Conservation (phyloP, 2,113 vertebrate species). For the Prolemur simus region DNA sequence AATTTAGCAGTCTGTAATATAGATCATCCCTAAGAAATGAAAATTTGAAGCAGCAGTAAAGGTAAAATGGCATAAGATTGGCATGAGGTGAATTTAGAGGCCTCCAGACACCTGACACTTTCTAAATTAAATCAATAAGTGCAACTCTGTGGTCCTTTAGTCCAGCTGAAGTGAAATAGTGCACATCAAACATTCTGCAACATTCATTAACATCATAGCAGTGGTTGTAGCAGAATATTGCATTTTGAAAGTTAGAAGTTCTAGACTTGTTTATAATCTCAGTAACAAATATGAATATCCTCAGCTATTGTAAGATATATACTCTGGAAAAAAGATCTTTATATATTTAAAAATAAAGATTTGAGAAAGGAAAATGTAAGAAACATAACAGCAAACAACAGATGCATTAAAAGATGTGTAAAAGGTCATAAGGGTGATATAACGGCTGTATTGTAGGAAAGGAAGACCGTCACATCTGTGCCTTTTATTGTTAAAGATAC, state of each 20-base stretch:
- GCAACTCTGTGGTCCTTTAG: not conserved
- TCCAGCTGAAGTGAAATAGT: not conserved
- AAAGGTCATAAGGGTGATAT: not conserved
- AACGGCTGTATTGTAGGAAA: not conserved
- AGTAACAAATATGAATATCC: not conserved
- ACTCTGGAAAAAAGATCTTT: not conserved
- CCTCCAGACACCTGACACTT: not conserved
- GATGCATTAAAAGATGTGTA: not conserved
- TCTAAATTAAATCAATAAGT: slow-evolving; percentile 38
- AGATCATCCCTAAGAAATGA: slow-evolving; percentile 40
- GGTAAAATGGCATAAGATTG: not conserved
- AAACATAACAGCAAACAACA: not conserved
- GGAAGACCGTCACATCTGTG: fast-evolving
- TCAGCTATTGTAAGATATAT: not conserved
- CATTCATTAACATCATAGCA: not conserved
- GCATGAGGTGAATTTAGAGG: slow-evolving; percentile 41
- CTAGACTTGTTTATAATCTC: not conserved
- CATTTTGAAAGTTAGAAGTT: not conserved
- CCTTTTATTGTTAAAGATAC: not conserved
- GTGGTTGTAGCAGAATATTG: not conserved
- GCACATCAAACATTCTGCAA: not conserved
- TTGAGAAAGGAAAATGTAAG: not conserved
- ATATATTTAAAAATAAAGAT: not conserved
- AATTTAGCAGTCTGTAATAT: not conserved
- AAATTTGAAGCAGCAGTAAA: not conserved